phyloP scores from a whole-genome alignment of 2,113 vertebrate species.

The Promerops cafer region DNA sequence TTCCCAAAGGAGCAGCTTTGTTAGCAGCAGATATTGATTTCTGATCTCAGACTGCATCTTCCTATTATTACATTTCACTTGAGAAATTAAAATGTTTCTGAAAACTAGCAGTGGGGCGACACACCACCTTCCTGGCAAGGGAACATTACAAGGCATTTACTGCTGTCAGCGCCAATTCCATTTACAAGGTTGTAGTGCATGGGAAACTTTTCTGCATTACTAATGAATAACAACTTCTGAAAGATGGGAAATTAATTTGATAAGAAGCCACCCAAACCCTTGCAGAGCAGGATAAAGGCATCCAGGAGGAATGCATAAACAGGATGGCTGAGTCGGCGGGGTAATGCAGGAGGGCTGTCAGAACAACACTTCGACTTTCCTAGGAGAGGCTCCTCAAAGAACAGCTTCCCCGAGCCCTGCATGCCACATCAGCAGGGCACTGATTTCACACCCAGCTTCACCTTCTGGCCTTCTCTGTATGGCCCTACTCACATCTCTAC shows the following conservation, averaged over 20 bases:
- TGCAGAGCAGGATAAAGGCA: conserved; percentile 14
- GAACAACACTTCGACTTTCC: neutral
- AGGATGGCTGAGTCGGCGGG: neutral
- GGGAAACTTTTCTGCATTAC: conserved; percentile 5
- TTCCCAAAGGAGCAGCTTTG: neutral
- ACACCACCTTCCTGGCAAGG: neutral
- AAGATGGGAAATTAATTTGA: conserved; percentile 32
- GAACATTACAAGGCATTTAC: neutral
- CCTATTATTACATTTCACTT: neutral
- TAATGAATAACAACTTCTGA: neutral
- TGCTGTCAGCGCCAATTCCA: neutral
- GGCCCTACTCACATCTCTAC: neutral
- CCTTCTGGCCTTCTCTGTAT: neutral
- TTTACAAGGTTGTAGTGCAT: neutral
- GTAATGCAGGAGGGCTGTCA: neutral
- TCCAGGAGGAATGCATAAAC: neutral
- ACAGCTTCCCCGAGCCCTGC: neutral
- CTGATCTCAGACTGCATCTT: neutral
- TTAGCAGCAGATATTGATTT: neutral
- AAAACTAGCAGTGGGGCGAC: neutral
- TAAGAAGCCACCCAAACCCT: conserved; percentile 44
- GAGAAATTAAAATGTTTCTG: neutral
- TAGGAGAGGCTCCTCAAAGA: neutral
- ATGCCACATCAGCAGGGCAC: neutral
- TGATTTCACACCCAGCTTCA: neutral